These are phyloP conservation scores for Xyrauchen texanus DNA, from an alignment of 2,113 vertebrate species.

Conservation along the genomic window DNA sequence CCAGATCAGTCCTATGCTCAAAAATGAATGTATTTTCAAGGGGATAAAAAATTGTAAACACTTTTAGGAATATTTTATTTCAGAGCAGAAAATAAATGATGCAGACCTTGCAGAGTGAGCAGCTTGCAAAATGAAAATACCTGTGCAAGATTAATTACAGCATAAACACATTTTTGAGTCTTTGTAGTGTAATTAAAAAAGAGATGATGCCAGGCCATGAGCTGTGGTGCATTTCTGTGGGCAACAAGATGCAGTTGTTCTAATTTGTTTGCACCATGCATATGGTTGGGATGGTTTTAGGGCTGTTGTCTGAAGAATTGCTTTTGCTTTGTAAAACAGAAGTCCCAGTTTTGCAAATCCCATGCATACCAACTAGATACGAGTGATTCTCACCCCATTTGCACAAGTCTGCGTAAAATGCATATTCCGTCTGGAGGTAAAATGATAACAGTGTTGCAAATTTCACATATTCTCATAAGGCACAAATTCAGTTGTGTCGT, in stretches of 20 bases:
- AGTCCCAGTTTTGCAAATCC: constrained; percentile 63
- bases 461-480: neutral
- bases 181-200: neutral
- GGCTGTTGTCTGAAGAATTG: constrained; percentile 69
- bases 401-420: constrained; percentile 48
- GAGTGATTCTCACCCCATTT: constrained; percentile 51
- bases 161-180: neutral
- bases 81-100: neutral
- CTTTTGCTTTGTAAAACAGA: constrained; percentile 59
- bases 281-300: constrained; percentile 55
- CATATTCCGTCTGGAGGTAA: constrained; percentile 64
- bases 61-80: neutral
- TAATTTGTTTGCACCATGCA: constrained; percentile 60
- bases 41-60: constrained; percentile 1
- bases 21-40: neutral
- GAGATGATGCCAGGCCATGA: neutral
- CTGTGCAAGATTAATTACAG: neutral
- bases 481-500: neutral
- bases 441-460: constrained; percentile 53
- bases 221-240: constrained; percentile 48
- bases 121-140: neutral
- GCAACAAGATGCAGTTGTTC: constrained; percentile 51
- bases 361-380: constrained; percentile 66
- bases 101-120: neutral
- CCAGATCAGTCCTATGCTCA: neutral